A percentile compares a stretch with the other conserved stretches of the same genome.
phyloP scores from a whole-genome alignment of 2,113 vertebrate genomes.

The Cariama cristata region DNA sequence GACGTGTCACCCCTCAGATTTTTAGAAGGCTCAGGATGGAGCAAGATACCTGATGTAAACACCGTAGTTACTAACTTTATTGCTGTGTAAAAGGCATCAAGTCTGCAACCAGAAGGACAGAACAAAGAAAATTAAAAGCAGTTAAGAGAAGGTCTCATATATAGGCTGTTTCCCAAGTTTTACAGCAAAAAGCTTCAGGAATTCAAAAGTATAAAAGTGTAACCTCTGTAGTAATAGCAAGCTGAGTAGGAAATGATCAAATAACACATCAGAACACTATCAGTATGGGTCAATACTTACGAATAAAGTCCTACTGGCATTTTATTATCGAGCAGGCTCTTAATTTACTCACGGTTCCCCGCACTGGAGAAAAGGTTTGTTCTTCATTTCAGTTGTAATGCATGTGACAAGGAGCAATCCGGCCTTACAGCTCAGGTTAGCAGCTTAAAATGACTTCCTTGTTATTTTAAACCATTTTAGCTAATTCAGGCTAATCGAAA shows the following conservation, averaged over 20 bases:
- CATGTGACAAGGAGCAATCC: not conserved
- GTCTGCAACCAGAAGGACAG: not conserved
- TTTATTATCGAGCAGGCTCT: not conserved
- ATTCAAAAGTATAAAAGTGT: not conserved
- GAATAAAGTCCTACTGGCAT: not conserved
- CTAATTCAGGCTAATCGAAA: not conserved
- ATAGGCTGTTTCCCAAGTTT: not conserved
- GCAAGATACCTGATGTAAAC: not conserved
- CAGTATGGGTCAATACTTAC: not conserved
- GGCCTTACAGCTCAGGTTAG: not conserved
- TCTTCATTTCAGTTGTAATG: not conserved
- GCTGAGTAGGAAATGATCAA: not conserved
- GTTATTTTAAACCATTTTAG: not conserved
- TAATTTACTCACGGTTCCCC: not conserved
- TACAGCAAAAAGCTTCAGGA: not conserved
- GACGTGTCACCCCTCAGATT: rapidly evolving
- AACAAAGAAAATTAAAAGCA: not conserved
- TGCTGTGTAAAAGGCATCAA: not conserved
- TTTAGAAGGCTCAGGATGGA: not conserved
- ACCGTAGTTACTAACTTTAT: not conserved
- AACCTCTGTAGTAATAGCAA: not conserved
- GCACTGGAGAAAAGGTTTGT: not conserved
- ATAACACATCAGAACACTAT: not conserved
- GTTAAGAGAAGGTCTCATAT: not conserved
- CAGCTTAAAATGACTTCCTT: not conserved